phyloP scores from a whole-genome alignment of 30 jellyfish, hydroid and myxozoan species.

The Mastigias papua region DNA sequence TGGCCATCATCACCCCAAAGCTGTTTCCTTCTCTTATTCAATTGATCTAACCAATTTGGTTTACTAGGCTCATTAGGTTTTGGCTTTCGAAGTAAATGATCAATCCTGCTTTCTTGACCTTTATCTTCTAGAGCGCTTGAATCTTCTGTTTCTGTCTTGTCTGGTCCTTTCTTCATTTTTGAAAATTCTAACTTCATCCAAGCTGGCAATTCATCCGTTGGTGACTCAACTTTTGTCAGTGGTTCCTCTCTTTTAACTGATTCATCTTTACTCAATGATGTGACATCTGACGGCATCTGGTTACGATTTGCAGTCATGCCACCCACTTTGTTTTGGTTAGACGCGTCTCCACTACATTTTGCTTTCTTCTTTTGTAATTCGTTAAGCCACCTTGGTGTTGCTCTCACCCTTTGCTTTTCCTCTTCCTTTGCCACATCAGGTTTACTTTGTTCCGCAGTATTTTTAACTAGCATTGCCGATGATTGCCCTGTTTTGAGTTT shows the following conservation, averaged over 20 bases:
- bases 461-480: constrained; percentile 60
- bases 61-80: background rate
- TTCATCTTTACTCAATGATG: background rate
- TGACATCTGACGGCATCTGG: background rate
- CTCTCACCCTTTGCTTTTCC: constrained; percentile 12
- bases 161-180: background rate
- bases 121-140: background rate
- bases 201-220: constrained; percentile 21
- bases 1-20: too few relatives aligned
- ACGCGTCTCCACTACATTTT: background rate
- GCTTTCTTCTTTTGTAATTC: constrained; percentile 46
- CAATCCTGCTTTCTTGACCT: background rate
- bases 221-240: background rate
- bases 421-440: constrained; percentile 60
- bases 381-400: constrained; percentile 64
- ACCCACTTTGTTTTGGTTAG: too few relatives aligned
- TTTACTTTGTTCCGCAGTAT: constrained; percentile 31
- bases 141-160: background rate
- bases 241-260: background rate
- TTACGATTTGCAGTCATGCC: too few relatives aligned
- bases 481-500: constrained; percentile 44
- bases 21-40: constrained; percentile 24
- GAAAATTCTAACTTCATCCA: constrained; percentile 43
- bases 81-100: constrained; percentile 8
- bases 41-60: constrained; percentile 67